Conservation (phyloP, 1,140 invertebrate genomes). For the Temnothorax curvispinosus region DNA sequence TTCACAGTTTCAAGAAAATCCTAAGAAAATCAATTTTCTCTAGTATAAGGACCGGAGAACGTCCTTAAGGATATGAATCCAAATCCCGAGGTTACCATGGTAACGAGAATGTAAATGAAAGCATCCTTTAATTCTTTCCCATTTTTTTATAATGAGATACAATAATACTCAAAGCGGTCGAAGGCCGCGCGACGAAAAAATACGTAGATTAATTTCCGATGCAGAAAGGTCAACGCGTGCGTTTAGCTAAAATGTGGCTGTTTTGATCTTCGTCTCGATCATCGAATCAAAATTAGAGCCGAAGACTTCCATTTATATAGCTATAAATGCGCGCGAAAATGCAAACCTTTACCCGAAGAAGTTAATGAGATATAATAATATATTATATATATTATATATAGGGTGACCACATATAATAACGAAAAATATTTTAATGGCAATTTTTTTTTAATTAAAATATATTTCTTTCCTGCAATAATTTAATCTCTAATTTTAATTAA, state of each 20-base stretch:
- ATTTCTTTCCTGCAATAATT: not conserved
- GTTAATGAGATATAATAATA: slow-evolving; percentile 48
- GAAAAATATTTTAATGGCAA: slow-evolving; percentile 1
- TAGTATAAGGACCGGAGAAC: no score
- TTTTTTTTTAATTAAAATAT: not conserved
- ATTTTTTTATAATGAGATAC: slow-evolving; percentile 16
- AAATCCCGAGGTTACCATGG: slow-evolving; percentile 75
- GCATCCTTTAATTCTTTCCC: slow-evolving; percentile 6
- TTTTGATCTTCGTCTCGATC: not conserved
- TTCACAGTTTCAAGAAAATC: no score
- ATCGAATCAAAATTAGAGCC: slow-evolving; percentile 15
- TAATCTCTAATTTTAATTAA: not conserved
- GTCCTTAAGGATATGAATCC: slow-evolving; percentile 49
- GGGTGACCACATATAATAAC: not conserved
- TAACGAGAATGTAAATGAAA: slow-evolving; percentile 69
- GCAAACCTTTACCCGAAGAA: slow-evolving; percentile 24
- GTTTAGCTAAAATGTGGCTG: not conserved
- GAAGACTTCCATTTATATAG: slow-evolving; percentile 4
- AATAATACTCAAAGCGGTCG: slow-evolving; percentile 60
- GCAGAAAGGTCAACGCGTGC: not conserved
- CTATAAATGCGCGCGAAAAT: slow-evolving; percentile 8
- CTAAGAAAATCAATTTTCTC: no score
- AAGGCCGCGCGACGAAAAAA: slow-evolving; percentile 40
- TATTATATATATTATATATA: slow-evolving; percentile 26
- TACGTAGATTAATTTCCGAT: slow-evolving; percentile 26